Base-by-base conservation (phyloP, 2,113 vertebrate genomes). In the Paralichthys olivaceus region DNA sequence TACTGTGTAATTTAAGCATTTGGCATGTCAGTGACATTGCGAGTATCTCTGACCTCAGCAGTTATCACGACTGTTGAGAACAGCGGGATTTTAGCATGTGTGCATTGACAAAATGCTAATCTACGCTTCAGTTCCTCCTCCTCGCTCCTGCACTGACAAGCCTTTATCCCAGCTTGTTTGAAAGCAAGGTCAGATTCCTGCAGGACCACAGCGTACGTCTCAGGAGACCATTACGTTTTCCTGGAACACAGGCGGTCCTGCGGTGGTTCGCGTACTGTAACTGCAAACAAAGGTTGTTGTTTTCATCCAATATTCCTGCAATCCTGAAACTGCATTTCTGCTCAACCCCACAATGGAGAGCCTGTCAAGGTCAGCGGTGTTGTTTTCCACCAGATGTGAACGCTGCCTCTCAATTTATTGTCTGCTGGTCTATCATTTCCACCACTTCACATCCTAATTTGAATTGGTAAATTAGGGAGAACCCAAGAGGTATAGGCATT, bases 181-280 rank as follows among this genome's bases (percentile, higher is more conserved):
- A 85, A 79, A 79, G 73, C 74, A 81, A 73, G 69, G 84, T 87
- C 76, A 74, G 65, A 73, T 72, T 77, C 67, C 74, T 84, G 78
- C 55, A 75, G 57, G 58, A 51, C 66, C 28, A 53, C 22, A 20
- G 55, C 7, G 11, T 4, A 37, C 17, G 34, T 53, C 70, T 71
- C 75, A 45, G 22, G 79, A 69, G 82, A 55, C 51, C 59, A 55
- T 62, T 51, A 53, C 2, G 43, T 34, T 47, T 84, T 79, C 65
- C 82, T 68, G 83, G 45, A 82, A 57, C 23, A 57, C 15, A 54
- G 49, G 69, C 55, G 61, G 28, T 62, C 49, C 37, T 7, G 63
- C 15, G 60, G 58, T 1, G 26, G 49, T 26, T 70, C 80, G 37
- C 25, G 45, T 53, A 43, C 26, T 40, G 45, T 19, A 49, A 19